These are phyloP conservation scores for Lordiphosa collinella DNA, from an alignment of 1,140 invertebrate genomes.

Conservation along the genomic window DNA sequence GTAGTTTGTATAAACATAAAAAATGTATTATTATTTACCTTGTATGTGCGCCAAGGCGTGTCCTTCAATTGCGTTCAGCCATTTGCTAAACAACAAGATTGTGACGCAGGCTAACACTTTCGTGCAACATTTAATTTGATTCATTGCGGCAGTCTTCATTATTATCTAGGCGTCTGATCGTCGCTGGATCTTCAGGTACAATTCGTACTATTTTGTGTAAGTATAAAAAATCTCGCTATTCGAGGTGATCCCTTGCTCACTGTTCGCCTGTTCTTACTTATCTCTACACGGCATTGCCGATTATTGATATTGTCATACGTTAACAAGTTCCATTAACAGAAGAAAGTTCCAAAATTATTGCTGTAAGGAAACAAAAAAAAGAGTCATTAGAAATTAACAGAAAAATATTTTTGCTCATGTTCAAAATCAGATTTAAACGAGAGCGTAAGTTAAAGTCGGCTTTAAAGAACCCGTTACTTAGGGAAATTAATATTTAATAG, in stretches of 20 bases:
- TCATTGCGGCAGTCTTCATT: constrained; percentile 43
- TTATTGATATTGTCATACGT: constrained; percentile 27
- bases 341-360: constrained; percentile 3
- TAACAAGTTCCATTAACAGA: constrained; percentile 10
- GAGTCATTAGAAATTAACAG: background rate
- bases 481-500: too few relatives aligned
- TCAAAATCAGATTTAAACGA: too few relatives aligned
- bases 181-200: constrained; percentile 50
- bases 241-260: constrained; percentile 41
- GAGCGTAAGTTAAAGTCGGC: too few relatives aligned
- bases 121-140: constrained; percentile 19
- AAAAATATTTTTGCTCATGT: too few relatives aligned
- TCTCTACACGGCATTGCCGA: constrained; percentile 10
- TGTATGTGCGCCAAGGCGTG: constrained; percentile 22
- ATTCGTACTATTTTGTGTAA: constrained; percentile 19
- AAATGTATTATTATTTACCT: constrained; percentile 26
- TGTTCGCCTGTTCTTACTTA: constrained; percentile 3
- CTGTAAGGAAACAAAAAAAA: constrained; percentile 14
- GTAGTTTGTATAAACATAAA: background rate
- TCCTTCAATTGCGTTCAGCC: constrained; percentile 15
- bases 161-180: constrained; percentile 32
- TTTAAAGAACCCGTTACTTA: too few relatives aligned
- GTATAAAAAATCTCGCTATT: constrained; percentile 44
- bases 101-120: constrained; percentile 19
- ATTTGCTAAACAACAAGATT: constrained; percentile 28